Evolutionary conservation across 2,797 vertebrate species (phyloP).

Genomic region (Peromyscus aztecus): DNA sequence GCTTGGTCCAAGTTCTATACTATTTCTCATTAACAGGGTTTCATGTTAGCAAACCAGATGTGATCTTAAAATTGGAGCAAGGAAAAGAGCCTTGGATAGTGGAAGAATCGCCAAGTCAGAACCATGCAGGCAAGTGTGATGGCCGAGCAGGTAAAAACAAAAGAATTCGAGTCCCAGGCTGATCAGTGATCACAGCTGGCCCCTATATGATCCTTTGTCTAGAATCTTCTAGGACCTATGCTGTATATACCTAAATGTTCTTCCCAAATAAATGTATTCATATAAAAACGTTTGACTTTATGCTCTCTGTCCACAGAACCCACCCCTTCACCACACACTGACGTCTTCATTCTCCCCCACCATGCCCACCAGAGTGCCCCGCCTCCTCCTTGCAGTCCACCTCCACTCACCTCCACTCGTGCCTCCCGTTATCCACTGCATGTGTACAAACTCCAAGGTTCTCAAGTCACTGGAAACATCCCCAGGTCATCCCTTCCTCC

Average conservation of each 20-base stretch:
- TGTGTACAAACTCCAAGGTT: background rate
- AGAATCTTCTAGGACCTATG: background rate
- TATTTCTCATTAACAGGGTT: constrained; percentile 20
- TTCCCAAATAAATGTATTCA: background rate
- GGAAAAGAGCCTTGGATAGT: constrained; percentile 31
- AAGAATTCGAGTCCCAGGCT: background rate
- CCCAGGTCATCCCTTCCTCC: background rate
- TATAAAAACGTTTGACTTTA: background rate
- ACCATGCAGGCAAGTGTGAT: background rate
- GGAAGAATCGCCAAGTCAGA: background rate
- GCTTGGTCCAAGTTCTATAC: background rate
- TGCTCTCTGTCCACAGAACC: background rate
- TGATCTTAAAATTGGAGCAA: constrained; percentile 56
- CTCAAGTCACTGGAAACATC: too few species aligned
- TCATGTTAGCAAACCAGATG: constrained; percentile 25
- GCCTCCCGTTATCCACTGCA: background rate
- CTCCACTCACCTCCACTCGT: background rate
- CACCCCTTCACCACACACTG: background rate
- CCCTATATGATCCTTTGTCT: background rate
- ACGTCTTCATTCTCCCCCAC: background rate
- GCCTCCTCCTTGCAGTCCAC: background rate
- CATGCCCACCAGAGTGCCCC: background rate
- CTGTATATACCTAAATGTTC: background rate
- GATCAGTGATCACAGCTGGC: background rate
- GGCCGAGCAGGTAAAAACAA: background rate